Conservation (phyloP, 1,140 invertebrate genomes). For the roundworm (Caenorhabditis elegans) region WBcel235 BX284606.5:10832001-10832500, state of each 20-base stretch:
- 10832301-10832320: constrained; percentile 42
- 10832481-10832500: not conserved
- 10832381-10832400: not conserved
- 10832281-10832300: constrained; percentile 64
- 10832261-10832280: constrained; percentile 62
- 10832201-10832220: constrained; percentile 65
- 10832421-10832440: constrained; percentile 21
- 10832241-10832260: constrained; percentile 64
- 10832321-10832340: not conserved
- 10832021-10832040: too few species aligned
- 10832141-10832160: too few species aligned
- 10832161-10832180: too few species aligned
- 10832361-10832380: not conserved
- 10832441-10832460: not conserved
- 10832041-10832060: too few species aligned
- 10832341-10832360: not conserved
- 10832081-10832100: too few species aligned
- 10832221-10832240: constrained; percentile 60
- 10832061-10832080: too few species aligned
- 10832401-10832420: constrained; percentile 29
- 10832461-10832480: not conserved
- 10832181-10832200: constrained; percentile 43
- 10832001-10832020: not conserved
- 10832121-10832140: too few species aligned
- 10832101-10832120: too few species aligned